Base-by-base conservation (phyloP, 2,888 invertebrate genomes). In the Xestia rhomboidea region DNA sequence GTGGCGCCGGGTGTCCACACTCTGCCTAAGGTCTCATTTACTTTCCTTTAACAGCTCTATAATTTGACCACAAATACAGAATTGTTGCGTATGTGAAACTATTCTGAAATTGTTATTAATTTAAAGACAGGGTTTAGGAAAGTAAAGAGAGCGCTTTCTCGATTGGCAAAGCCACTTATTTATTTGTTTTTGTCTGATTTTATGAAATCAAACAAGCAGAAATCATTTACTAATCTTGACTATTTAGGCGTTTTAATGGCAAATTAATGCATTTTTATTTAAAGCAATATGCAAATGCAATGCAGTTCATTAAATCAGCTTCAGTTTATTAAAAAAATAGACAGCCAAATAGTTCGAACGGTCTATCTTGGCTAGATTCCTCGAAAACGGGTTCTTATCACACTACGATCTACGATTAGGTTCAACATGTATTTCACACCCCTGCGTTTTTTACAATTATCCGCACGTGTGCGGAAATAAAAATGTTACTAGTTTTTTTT, bases 11-110 rank as follows among this genome's bases (percentile, higher is more conserved):
- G 49, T 79, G 76, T 76, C 68, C 77, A 77, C 74, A 77, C 63
- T 67, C 62, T 69, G 72, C 38, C 44, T 67, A 81, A 54, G 79
- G 76, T 73, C 79, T 88, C 68, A 87, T 87, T 88, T 87, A 88
- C 87, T 88, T 88, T 88, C 85, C 77, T 85, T 79, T 70, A 78
- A 64, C 21, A 70, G 46, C 73, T 80, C 76, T 83, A 75, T 86
- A 80, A 88, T 88, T 84, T 64, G 54, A 78, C 66, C 38, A 75
- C 27, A 74, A 74, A 77, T 73, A 82, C 76, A 66, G 68, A 78
- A 78, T 73, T 73, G 51, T 73, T 66, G 13, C 49, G 38, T 70
- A 62, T 51, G 68, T 72, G 73, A 76, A 84, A 77, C 49, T 83
- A n/a, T 67, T 62, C 30, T 54, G 18, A 68, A 76, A 84, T 71